Percentiles rank a stretch among this genome's conserved stretches.
phyloP scores from a whole-genome alignment of 2,113 vertebrate species.

The Baryphthengus martii region DNA sequence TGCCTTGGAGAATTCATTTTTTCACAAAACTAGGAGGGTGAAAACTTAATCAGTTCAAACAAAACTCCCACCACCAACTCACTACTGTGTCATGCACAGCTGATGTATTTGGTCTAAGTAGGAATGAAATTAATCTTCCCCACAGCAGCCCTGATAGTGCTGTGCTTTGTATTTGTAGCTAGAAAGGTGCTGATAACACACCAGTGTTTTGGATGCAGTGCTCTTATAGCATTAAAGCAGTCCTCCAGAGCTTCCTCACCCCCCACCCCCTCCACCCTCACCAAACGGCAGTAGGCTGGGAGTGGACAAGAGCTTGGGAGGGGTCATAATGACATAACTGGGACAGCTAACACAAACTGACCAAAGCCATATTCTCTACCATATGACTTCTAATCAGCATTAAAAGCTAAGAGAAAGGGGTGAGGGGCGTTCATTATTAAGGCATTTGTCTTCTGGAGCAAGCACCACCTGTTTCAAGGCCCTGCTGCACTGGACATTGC shows the following conservation, averaged over 20 bases:
- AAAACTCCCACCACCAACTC: background rate
- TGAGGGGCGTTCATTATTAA: fast-evolving
- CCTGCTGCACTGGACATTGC: background rate
- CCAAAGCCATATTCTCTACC: background rate
- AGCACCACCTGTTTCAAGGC: fast-evolving
- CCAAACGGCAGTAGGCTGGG: background rate
- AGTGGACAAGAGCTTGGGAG: background rate
- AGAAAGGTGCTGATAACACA: background rate
- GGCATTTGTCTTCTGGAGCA: background rate
- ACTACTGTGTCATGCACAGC: background rate
- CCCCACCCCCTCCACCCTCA: no score
- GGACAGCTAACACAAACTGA: background rate
- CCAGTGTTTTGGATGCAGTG: background rate
- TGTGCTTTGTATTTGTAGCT: background rate
- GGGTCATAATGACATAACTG: background rate
- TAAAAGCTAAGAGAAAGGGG: background rate
- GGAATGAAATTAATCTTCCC: background rate
- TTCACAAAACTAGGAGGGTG: background rate
- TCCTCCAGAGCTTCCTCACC: background rate
- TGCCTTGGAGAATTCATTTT: background rate
- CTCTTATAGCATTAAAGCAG: background rate
- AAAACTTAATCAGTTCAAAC: background rate
- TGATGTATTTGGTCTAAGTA: background rate
- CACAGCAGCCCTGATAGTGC: background rate
- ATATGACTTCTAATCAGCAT: background rate